phyloP scores from a whole-genome alignment of 1,140 invertebrate species.

The Panonychus citri region DNA sequence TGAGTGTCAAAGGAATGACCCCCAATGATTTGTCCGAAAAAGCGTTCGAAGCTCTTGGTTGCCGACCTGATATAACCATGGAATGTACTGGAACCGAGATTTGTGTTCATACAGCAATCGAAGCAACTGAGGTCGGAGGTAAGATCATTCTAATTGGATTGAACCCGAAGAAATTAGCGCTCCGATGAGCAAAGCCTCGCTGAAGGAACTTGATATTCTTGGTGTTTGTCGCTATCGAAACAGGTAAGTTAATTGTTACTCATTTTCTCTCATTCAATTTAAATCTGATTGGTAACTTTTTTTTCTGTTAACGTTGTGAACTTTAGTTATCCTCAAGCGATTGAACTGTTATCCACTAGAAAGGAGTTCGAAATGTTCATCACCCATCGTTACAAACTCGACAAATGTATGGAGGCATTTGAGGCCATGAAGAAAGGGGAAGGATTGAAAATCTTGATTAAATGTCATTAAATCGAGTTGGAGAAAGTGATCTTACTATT shows the following conservation, averaged over 20 bases:
- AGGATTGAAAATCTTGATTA: conserved; percentile 74
- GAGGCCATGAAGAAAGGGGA: conserved; percentile 43
- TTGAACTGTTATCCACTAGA: conserved; percentile 22
- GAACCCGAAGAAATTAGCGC: conserved; percentile 44
- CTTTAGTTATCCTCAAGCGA: conserved; percentile 28
- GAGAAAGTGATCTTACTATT: neutral
- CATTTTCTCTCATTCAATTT: too few species aligned
- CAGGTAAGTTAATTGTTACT: conserved; percentile 43
- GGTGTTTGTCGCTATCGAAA: conserved; percentile 79
- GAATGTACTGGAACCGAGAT: conserved; percentile 30
- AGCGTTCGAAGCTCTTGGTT: conserved; percentile 35
- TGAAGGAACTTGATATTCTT: conserved; percentile 65
- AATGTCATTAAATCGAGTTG: neutral
- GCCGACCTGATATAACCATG: conserved; percentile 3
- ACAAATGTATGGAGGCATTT: conserved; percentile 63
- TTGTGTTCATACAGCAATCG: conserved; percentile 46
- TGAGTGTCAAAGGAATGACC: conserved; percentile 28
- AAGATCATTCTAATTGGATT: conserved; percentile 59
- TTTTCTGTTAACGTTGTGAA: too few species aligned
- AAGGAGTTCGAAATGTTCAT: conserved; percentile 66
- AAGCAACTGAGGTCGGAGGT: conserved; percentile 32
- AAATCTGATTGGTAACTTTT: neutral
- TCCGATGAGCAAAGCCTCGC: conserved; percentile 52
- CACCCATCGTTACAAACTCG: conserved; percentile 65
- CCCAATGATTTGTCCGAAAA: conserved; percentile 32